These are phyloP conservation scores for Cossypha polioptera DNA, from an alignment of 2,797 vertebrate genomes.

Conservation along the genomic window DNA sequence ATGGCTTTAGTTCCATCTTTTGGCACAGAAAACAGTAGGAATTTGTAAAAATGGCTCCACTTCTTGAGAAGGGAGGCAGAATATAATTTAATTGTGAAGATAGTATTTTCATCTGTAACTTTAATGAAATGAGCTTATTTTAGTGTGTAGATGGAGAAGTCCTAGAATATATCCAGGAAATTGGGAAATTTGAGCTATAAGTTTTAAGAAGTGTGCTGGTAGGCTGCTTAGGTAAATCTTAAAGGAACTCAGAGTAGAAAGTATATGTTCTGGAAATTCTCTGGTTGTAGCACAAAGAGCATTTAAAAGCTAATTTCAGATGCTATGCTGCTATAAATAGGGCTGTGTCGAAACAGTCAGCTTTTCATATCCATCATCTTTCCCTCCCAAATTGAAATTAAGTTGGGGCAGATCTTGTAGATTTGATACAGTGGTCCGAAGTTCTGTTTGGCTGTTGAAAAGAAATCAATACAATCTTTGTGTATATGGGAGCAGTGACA, in stretches of 20 bases:
- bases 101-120: neutral
- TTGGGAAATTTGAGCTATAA: neutral
- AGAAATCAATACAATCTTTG: neutral
- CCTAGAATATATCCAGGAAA: neutral
- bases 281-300: neutral
- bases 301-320: neutral
- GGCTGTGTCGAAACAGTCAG: neutral
- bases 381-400: accelerated
- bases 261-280: neutral
- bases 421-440: neutral
- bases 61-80: neutral
- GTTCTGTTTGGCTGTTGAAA: neutral
- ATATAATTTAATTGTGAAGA: neutral
- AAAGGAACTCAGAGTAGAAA: neutral
- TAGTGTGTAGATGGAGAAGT: neutral
- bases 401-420: neutral
- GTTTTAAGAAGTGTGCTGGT: neutral
- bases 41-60: neutral
- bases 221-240: neutral
- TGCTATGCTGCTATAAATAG: neutral
- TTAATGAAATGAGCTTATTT: neutral
- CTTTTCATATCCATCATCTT: neutral
- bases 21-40: neutral
- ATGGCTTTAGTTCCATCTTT: neutral
- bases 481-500: neutral